phyloP scores from a whole-genome alignment of 2,113 vertebrate genomes.

The Antigone vipio region DNA sequence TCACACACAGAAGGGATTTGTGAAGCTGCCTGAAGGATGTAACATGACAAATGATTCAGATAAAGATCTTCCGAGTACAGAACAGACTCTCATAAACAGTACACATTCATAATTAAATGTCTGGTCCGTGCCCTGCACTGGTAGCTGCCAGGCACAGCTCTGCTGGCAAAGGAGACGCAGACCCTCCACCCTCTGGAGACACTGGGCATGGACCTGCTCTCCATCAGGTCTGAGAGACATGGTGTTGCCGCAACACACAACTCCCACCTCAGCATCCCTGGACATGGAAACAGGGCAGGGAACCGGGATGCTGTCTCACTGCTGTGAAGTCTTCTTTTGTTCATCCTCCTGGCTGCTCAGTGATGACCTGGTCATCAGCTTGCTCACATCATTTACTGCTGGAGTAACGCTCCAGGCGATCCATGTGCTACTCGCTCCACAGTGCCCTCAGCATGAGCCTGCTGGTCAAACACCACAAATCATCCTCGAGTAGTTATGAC shows the following conservation, averaged over 20 bases:
- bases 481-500: neutral
- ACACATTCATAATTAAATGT: neutral
- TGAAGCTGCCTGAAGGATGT: neutral
- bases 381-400: neutral
- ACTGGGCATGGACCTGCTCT: neutral
- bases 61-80: neutral
- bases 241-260: neutral
- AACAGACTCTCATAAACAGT: neutral
- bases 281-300: rapidly evolving
- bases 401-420: neutral
- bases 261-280: neutral
- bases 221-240: neutral
- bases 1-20: neutral
- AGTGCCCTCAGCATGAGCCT: neutral
- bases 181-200: rapidly evolving
- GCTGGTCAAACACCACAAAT: neutral
- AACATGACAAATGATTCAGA: neutral
- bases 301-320: neutral
- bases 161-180: neutral
- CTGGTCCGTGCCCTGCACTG: neutral
- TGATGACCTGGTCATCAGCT: neutral
- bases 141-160: neutral
- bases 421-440: neutral
- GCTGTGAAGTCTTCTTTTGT: neutral
- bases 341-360: neutral